Base-by-base conservation (phyloP, 2,888 invertebrate genomes). In the Mactromeris polynyma region DNA sequence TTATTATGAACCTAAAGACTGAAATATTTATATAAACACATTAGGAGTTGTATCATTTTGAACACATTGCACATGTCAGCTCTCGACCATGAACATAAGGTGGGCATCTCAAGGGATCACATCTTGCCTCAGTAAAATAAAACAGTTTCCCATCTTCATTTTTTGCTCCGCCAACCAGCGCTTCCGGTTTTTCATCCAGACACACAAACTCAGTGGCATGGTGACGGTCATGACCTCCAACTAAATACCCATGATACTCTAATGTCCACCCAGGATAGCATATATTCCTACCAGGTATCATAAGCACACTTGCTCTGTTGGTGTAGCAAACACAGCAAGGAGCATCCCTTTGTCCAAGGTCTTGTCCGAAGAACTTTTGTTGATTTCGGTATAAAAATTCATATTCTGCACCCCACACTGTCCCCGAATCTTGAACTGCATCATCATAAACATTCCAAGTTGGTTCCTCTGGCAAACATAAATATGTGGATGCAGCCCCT, bases 271-370 rank as follows among this genome's bases (percentile, higher is more conserved):
- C 84, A 19, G 38, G 58, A 31, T 79, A 85, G 40, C 85, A 86
- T 14, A 73, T 14, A 26, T 81, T 81, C 11, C 85, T 21, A 7
- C 86, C 86, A 1, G 81, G 86, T 46, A 86, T 51, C 86, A 86
- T 86, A 0, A 86, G n/a, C 19, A 87, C 78, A n/a, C 17, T 46
- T n/a, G 86, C 0, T 38, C 81, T 42, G 38, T 42, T 31, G 33
- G 86, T 73, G n/a, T 26, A 31, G n/a, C 86, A 86, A 7, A 86
- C 86, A 73, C 81, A 69, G 33, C 86, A 86, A 9, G 86, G 86
- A 7, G 51, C 81, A 38, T 86, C 86, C 33, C 36, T 17, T 9
- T 86, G 26, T 9, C 17, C 26, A 9, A 77, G 7, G 26, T 42
- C 11, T 11, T 81, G 33, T 33, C 77, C 86, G n/a, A 86, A 81